Conservation (phyloP, 1,140 invertebrate species). For the Lepidurus packardi region DNA sequence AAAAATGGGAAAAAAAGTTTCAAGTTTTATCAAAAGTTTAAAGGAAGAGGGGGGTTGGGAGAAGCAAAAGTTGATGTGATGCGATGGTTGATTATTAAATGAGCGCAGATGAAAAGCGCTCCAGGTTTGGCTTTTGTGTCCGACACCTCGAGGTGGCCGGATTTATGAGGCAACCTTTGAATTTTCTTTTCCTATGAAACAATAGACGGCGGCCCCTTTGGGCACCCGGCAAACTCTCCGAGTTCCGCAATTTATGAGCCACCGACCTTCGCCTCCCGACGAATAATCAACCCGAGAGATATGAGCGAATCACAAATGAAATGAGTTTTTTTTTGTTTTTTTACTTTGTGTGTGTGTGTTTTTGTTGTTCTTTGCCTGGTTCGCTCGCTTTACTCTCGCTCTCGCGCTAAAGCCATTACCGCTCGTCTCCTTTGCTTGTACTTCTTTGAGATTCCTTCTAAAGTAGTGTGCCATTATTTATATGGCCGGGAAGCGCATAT, state of each 20-base stretch:
- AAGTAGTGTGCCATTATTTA: not conserved
- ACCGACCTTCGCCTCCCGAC: slow-evolving; percentile 20
- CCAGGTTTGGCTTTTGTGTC: slow-evolving; percentile 10
- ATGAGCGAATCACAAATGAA: slow-evolving; percentile 19
- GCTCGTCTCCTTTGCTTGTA: not conserved
- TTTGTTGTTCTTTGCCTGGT: not conserved
- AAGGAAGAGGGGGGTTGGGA: not conserved
- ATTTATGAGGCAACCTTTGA: slow-evolving; percentile 9
- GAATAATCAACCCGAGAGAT: slow-evolving; percentile 3
- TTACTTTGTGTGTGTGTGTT: not conserved
- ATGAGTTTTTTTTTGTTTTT: slow-evolving; percentile 6
- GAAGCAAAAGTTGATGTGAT: not conserved
- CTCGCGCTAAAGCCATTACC: slow-evolving; percentile 3
- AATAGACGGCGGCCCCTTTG: slow-evolving; percentile 20
- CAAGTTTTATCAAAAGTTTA: not conserved
- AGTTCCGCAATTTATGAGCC: slow-evolving; percentile 21
- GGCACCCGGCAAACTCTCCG: slow-evolving; percentile 16
- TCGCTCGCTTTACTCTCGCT: slow-evolving; percentile 11
- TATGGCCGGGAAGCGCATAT: not conserved
- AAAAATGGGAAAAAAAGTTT: not conserved
- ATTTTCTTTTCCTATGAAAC: slow-evolving; percentile 7
- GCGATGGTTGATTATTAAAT: slow-evolving; percentile 15
- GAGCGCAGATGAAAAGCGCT: slow-evolving; percentile 14
- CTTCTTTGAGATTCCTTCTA: slow-evolving; percentile 9
- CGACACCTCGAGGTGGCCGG: slow-evolving; percentile 5